phyloP scores from a whole-genome alignment of 2,888 invertebrate species.

The Hydropsyche betteni region DNA sequence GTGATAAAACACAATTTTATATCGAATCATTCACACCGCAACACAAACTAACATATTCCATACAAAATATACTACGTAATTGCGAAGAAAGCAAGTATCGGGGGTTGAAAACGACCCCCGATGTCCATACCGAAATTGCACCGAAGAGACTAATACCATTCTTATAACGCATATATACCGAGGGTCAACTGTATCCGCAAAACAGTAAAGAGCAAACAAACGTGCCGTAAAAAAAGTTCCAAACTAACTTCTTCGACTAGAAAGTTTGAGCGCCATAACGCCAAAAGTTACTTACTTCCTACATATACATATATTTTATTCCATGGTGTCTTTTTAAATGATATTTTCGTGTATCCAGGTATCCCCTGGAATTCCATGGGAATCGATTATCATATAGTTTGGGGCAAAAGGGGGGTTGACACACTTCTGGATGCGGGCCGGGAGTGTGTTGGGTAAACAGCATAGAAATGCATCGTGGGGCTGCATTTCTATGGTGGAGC shows the following conservation, averaged over 20 bases:
- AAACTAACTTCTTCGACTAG: too few species aligned
- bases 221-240: slow-evolving; percentile 37
- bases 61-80: slow-evolving; percentile 2
- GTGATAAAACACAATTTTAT: not conserved
- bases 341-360: too few species aligned
- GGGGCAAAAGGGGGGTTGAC: slow-evolving; percentile 37
- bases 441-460: slow-evolving; percentile 37
- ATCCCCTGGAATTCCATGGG: slow-evolving; percentile 6
- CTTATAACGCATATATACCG: not conserved
- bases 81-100: not conserved
- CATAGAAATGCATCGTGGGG: not conserved
- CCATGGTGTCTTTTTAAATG: too few species aligned
- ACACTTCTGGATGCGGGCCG: not conserved
- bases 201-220: slow-evolving; percentile 35
- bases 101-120: slow-evolving; percentile 1
- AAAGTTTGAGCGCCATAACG: not conserved
- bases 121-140: slow-evolving; percentile 7
- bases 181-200: slow-evolving; percentile 16
- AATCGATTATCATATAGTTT: slow-evolving; percentile 25
- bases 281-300: too few species aligned
- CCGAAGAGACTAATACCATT: slow-evolving; percentile 29
- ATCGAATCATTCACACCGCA: not conserved
- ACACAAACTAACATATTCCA: not conserved
- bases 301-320: not conserved
- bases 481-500: slow-evolving; percentile 25